These are phyloP conservation scores for Drosophila mercatorum DNA, from an alignment of 2,888 invertebrate species.

Conservation along the genomic window DNA sequence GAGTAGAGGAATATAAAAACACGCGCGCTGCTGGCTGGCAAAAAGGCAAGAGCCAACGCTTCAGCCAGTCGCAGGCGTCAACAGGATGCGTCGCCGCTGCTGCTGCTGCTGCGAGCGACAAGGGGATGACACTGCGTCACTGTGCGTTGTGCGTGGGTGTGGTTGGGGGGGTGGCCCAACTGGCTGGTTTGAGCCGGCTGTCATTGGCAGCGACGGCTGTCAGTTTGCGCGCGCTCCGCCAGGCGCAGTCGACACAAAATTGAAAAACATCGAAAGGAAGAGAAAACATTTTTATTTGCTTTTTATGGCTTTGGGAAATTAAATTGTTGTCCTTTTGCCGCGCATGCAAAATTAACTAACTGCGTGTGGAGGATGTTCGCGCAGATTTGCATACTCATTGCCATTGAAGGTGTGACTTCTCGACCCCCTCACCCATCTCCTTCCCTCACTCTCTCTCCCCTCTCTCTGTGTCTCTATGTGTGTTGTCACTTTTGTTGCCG, in stretches of 20 bases:
- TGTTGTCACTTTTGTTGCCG: slow-evolving; percentile 11
- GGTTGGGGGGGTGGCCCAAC: not conserved
- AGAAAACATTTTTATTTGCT: slow-evolving; percentile 63
- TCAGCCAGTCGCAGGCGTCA: slow-evolving; percentile 74
- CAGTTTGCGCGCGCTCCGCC: slow-evolving; percentile 62
- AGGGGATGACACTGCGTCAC: slow-evolving; percentile 28
- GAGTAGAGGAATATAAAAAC: slow-evolving; percentile 8
- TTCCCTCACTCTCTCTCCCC: not conserved
- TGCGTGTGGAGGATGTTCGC: slow-evolving; percentile 38
- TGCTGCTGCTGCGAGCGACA: slow-evolving; percentile 25
- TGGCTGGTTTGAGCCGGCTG: slow-evolving; percentile 20
- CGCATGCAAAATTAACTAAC: slow-evolving; percentile 73
- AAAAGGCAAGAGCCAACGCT: slow-evolving; percentile 50
- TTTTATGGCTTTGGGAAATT: slow-evolving; percentile 78
- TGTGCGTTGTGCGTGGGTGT: slow-evolving; percentile 8
- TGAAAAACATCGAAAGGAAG: slow-evolving; percentile 30
- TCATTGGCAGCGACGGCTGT: slow-evolving; percentile 73
- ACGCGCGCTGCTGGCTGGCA: slow-evolving; percentile 57
- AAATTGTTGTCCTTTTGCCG: slow-evolving; percentile 67
- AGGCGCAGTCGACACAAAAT: slow-evolving; percentile 46
- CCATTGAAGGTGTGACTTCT: slow-evolving; percentile 68
- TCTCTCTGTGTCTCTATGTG: slow-evolving; percentile 1
- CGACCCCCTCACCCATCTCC: not conserved
- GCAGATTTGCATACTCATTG: slow-evolving; percentile 60
- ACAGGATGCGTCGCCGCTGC: slow-evolving; percentile 61